Evolutionary conservation across 1,140 invertebrate genomes (phyloP).

Genomic region (Pararge aegeria): DNA sequence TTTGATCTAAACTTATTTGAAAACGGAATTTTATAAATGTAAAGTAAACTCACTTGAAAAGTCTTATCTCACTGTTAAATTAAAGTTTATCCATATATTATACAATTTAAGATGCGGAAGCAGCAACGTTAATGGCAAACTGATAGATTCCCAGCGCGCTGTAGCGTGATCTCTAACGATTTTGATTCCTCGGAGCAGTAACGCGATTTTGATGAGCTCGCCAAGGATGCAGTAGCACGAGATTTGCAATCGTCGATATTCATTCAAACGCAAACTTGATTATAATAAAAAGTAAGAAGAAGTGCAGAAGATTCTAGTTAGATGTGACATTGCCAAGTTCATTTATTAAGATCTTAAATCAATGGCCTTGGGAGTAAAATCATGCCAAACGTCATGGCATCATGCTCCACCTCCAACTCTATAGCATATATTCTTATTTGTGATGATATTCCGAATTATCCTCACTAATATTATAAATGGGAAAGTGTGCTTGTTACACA

Average conservation of each 20-base stretch:
- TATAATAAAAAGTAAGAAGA: neutral
- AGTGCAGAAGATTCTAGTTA: neutral
- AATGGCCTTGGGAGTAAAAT: too few relatives aligned
- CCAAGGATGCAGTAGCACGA: neutral
- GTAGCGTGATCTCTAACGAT: slow-evolving; percentile 4
- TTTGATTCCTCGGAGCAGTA: slow-evolving; percentile 12
- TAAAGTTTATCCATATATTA: neutral
- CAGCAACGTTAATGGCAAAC: slow-evolving; percentile 4
- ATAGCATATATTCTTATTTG: too few relatives aligned
- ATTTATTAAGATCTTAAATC: too few relatives aligned
- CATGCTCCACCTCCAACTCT: too few relatives aligned
- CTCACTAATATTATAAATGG: too few relatives aligned
- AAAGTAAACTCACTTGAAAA: too few relatives aligned
- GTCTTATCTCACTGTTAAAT: neutral
- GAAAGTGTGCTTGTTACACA: too few relatives aligned
- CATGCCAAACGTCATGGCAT: too few relatives aligned
- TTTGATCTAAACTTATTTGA: too few relatives aligned
- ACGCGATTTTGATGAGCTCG: slow-evolving; percentile 11
- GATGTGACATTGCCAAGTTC: too few relatives aligned
- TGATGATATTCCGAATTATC: too few relatives aligned
- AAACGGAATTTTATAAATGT: too few relatives aligned
- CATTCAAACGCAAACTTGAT: neutral
- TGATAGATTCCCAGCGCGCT: slow-evolving; percentile 8
- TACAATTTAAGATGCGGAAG: neutral
- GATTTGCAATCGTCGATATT: slow-evolving; percentile 12